Evolutionary conservation across 2,113 vertebrate species (phyloP), one percentile per base, ranked within the genome.

Genomic region (Australoheros scitulus): DNA sequence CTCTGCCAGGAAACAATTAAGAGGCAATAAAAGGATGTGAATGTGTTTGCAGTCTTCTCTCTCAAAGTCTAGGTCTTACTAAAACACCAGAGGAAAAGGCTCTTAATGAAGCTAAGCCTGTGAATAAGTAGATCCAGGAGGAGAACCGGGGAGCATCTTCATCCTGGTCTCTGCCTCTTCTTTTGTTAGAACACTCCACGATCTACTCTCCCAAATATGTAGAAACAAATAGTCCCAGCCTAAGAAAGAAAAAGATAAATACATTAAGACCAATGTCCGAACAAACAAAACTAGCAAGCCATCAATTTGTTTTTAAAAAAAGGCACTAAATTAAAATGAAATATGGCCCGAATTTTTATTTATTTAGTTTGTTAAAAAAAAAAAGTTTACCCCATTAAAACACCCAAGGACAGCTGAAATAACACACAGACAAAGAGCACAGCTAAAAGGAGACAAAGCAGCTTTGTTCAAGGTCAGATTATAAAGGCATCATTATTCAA

Each of bases 401-500:
- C 75, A 38, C 41, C 26, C 52, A 47, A 74, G 20, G 70, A 6
- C 77, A 56, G 70, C 64, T 87, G 76, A 65, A 79, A 82, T 58
- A 87, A 79, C 79, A 81, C 11, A 32, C 14, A 65, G 6, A 75
- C 56, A 86, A 8, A 15, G 14, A 63, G 47, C 18, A 55, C 7
- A 63, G 24, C 7, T n/a, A 17, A 61, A 17, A 72, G 34, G 8
- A 75, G 24, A 92, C 82, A 91, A 74, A 52, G 74, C 9, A 36
- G 61, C 72, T 63, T 88, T 92, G 83, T 88, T 41, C 22, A n/a
- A 59, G 18, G 65, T 61, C 15, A 58, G 77, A 88, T 78, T 60
- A 79, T 47, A 55, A 55, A 75, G 52, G 65, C 79, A 88, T 87
- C 76, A 79, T 75, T 82, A 68, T 86, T 87, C 77, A 88, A 15